Evolutionary conservation across 1,140 invertebrate genomes (phyloP), one percentile per base, ranked within the genome.

Genomic region (Hylyphantes graminicola): DNA sequence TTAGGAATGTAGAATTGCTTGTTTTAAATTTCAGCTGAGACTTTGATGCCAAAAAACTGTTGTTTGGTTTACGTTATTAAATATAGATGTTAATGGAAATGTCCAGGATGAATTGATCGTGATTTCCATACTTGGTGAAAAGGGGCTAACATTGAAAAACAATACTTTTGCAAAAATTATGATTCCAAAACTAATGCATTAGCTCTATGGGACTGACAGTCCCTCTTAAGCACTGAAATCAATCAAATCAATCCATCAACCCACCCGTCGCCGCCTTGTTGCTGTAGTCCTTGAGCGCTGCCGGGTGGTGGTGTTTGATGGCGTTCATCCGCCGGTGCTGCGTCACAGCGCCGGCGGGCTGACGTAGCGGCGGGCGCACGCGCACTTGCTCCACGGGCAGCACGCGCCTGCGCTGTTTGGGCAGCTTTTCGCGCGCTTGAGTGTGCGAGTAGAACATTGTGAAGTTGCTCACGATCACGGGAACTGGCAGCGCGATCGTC

Each of bases 371-470:
- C 89, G 80, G 86, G 93, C 94, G 63, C 35, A 87, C 88, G 87
- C 94, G 89, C 0, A 94, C 93, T 87, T 96, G 95, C 90, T 98
- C 97, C 65, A 98, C 97, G 64, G 97, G 97, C 88, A 99, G 91
- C 82, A 99, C 96, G 35, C 96, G 92, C 90, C 97, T 92, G 87
- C 97, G 92, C 91, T 98, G 98, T 92, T 98, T 98, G 79, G 97
- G 97, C 89, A 99, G 92, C 91, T 99, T 99, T 78, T 97, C 96
- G 88, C 97, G 91, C 82, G 97, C 97, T 89, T 96, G 95, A 87
- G 96, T 98, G 91, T 98, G 96, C 88, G 96, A 97, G 91, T 99
- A 98, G 92, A 98, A 99, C 95, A 98, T 98, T 88, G 97, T 96
- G 91, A 99, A 99, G 91, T 99, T 98, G 90, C 96, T 97, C 87